Base-by-base conservation (phyloP, 2,888 invertebrate species). In the Penaeus monodon region DNA sequence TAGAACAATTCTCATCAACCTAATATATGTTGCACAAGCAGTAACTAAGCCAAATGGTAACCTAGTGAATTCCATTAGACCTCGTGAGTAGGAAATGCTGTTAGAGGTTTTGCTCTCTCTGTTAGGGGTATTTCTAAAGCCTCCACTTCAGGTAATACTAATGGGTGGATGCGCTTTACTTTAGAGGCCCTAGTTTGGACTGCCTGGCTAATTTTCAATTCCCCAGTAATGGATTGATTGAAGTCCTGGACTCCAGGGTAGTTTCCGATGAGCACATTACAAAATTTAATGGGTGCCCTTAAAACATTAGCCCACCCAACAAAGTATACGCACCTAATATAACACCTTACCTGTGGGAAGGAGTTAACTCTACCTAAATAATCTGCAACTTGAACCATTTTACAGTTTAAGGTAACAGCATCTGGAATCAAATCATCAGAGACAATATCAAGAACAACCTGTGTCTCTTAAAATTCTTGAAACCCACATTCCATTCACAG, bases 21-120 rank as follows among this genome's bases (percentile, higher is more conserved):
- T 6, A 38, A 38, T 38, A 8, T 2, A 38, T 0, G 38, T 4
- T 8, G 38, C 38, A 38, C 38, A 38, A 38, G 38, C 38, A 20
- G n/a, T 77, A 1, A 77, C 78, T 1, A 66, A 1, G 3, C 77
- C 84, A 49, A 84, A 78, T 10, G 78, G 84, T 3, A 85, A 29
- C 6, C 81, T 57, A n/a, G 29, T 20, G 38, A n/a, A n/a, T n/a
- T n/a, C 81, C 80, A 85, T 81, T 3, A 85, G 63, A 12, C 85
- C 80, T n/a, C n/a, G 2, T 73, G 74, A 22, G 80, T 85, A 22
- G 81, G n/a, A 8, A 33, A 74, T 1, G 78, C 78, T 0, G 73
- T 82, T 7, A 74, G 24, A 44, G 82, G 57, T 17, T 27, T 82
- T 27, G 74, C 74, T 6, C 82, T 4, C 0, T 82, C 82, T n/a